Conservation (phyloP, 2,113 vertebrate genomes). For the Mohoua ochrocephala region DNA sequence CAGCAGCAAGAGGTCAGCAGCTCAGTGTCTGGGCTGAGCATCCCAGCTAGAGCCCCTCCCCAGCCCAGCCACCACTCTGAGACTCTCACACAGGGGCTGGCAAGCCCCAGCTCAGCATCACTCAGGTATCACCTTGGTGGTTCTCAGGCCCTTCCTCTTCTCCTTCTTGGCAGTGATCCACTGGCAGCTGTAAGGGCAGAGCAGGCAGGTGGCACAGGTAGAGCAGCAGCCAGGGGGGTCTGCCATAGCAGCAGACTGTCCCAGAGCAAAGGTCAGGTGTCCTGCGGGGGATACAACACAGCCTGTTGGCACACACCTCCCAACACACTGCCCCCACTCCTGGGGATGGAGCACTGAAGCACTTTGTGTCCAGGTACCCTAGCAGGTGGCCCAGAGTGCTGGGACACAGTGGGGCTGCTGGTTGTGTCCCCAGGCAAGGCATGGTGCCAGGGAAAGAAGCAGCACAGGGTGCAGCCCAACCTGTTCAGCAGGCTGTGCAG, state of each 20-base stretch:
- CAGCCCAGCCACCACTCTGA: background rate
- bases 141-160: conserved; percentile 33
- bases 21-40: background rate
- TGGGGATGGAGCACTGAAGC: background rate
- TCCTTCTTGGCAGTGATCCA: conserved; percentile 60
- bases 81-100: background rate
- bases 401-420: background rate
- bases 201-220: conserved; percentile 55
- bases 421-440: background rate
- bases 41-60: background rate
- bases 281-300: background rate
- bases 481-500: background rate
- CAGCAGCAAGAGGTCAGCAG: background rate
- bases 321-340: accelerated
- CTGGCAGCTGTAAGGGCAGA: conserved; percentile 73
- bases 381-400: background rate
- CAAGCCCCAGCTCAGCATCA: background rate
- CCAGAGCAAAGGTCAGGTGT: background rate
- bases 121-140: conserved; percentile 64
- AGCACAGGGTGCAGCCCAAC: background rate
- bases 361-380: background rate
- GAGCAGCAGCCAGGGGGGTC: conserved; percentile 5
- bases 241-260: conserved; percentile 46
- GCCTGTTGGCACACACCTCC: background rate
- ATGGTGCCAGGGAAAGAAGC: background rate